Conservation (phyloP, 2,113 vertebrate species). For the Stomatorhinus ivindoensis region DNA sequence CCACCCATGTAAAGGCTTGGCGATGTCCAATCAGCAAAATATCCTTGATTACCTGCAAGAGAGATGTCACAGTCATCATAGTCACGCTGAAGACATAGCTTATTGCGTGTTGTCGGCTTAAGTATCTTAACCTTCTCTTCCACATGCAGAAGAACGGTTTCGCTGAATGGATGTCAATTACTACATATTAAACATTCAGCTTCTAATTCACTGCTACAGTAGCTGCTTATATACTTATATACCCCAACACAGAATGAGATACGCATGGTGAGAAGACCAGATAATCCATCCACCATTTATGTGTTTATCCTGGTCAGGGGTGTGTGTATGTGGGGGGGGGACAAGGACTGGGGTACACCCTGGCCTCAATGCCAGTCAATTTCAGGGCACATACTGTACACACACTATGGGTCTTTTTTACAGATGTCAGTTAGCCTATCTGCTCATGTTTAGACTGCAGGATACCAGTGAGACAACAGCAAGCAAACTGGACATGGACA, state of each 20-base stretch:
- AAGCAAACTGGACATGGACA: background rate
- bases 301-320: background rate
- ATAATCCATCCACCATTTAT: background rate
- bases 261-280: background rate
- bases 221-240: background rate
- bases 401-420: background rate
- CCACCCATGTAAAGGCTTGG: constrained; percentile 62
- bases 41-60: constrained; percentile 57
- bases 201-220: background rate
- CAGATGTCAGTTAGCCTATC: background rate
- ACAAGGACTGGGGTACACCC: background rate
- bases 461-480: background rate
- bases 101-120: background rate
- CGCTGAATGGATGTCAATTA: background rate
- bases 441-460: background rate
- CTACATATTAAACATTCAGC: background rate
- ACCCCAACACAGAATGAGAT: background rate
- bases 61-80: background rate
- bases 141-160: background rate
- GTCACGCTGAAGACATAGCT: background rate
- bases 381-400: background rate
- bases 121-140: background rate
- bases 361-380: background rate
- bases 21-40: constrained; percentile 62
- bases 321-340: background rate